These are phyloP conservation scores for Margarornis squamiger DNA, from an alignment of 2,797 vertebrate species.

Conservation along the genomic window DNA sequence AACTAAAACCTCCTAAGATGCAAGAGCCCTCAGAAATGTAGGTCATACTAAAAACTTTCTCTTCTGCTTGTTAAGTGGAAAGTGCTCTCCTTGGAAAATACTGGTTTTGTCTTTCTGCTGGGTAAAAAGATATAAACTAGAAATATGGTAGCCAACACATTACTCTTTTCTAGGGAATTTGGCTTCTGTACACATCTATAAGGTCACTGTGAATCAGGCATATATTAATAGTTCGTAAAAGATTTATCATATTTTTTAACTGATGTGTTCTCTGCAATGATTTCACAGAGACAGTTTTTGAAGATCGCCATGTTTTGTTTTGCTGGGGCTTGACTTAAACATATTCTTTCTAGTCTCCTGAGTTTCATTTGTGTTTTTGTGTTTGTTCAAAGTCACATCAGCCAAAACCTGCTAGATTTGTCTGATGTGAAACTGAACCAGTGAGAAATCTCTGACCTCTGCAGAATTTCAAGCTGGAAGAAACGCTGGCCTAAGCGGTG, in stretches of 20 bases:
- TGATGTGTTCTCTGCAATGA: conserved; percentile 13
- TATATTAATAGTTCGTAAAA: conserved; percentile 34
- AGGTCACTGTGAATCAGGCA: conserved; percentile 30
- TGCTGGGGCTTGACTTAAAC: not conserved
- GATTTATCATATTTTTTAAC: conserved; percentile 27
- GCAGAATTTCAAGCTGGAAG: not conserved
- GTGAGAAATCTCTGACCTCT: not conserved
- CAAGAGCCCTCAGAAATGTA: not conserved
- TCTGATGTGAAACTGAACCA: not conserved
- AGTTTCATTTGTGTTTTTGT: not conserved
- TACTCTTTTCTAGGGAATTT: conserved; percentile 2
- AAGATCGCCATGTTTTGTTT: not conserved
- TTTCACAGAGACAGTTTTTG: conserved; percentile 8
- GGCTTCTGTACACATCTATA: conserved; percentile 35
- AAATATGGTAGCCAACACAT: conserved; percentile 3
- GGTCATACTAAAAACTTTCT: not conserved
- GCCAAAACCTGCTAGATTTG: not conserved
- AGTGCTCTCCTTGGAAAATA: not conserved
- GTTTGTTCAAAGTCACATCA: not conserved
- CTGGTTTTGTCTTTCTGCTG: not conserved
- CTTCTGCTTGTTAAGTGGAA: not conserved
- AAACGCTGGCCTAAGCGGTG: not conserved
- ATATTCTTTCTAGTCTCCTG: not conserved
- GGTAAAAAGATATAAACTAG: not conserved
- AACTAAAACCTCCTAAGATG: not conserved